Conservation (phyloP, 2,113 vertebrate genomes). For the Brachypteracias leptosomus region DNA sequence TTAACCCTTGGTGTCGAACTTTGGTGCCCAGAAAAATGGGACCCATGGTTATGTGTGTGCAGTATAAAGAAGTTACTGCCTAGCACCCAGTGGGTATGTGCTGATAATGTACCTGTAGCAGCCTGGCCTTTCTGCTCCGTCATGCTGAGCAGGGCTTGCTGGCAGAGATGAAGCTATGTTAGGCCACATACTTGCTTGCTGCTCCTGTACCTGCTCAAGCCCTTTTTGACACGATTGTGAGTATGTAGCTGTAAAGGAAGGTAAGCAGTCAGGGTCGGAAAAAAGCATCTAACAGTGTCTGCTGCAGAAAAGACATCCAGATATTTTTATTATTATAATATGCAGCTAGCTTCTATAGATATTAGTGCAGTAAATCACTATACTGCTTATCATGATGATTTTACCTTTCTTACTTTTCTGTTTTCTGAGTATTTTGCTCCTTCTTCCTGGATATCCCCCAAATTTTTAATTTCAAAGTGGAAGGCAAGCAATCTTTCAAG, state of each 20-base stretch:
- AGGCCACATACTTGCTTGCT: neutral
- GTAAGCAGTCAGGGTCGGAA: neutral
- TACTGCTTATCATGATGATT: neutral
- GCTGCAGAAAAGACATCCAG: neutral
- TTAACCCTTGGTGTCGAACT: neutral
- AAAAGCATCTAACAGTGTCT: neutral
- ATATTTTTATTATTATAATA: neutral
- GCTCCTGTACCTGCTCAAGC: neutral
- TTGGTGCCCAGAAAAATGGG: neutral
- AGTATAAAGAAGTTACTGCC: neutral
- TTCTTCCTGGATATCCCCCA: neutral
- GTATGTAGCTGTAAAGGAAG: neutral
- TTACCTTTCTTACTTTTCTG: neutral
- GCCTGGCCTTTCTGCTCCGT: neutral
- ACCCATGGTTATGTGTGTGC: neutral
- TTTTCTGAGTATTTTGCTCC: neutral
- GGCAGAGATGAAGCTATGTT: neutral
- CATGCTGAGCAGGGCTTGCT: neutral
- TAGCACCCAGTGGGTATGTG: rapidly evolving
- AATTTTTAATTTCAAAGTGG: neutral
- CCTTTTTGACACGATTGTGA: neutral
- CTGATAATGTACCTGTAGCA: neutral
- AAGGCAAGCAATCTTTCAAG: neutral
- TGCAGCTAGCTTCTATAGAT: neutral
- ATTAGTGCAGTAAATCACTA: neutral